Evolutionary conservation across 2,797 vertebrate genomes (phyloP), one percentile per base, ranked within the genome.

Genomic region (Myiotriccus ornatus): DNA sequence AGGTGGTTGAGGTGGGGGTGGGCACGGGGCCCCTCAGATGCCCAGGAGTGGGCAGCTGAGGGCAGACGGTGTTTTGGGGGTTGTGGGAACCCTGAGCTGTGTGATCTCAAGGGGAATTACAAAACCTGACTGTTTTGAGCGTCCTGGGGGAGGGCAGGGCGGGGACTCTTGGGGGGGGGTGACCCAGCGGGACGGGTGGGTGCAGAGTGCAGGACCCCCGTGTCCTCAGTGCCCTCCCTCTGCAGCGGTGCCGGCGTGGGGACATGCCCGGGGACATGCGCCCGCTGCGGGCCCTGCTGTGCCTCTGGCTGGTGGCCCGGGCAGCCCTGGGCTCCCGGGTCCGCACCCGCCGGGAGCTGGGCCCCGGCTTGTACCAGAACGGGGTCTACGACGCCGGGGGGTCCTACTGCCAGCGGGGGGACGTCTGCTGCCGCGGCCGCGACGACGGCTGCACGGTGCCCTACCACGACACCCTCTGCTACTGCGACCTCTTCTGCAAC

Each of bases 401-500:
- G 50, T 98, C 98, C 2, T 99, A 99, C 97, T 99, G 99, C 93
- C 83, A 99, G 95, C 97, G 97, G 21, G 98, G 98, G 71, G 98
- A 98, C 27, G 98, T 99, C 50, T 99, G 99, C 97, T 99, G 99
- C 87, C 98, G 96, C 0, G 99, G 98, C 62, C 98, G 99, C 10
- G 97, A 98, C 1, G 99, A 99, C 39, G 97, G 88, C 94, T 99
- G 99, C 95, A 98, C 98, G 1, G 98, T 99, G 63, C 98, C 99
- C 9, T 99, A 99, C 97, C 97, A 99, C 91, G 99, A 99, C 90
- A 99, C 98, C 41, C 99, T 99, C 96, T 99, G 99, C 96, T 99
- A 99, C 98, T 99, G 99, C 9, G 99, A 99, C 97, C 98, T 99
- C 84, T 99, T 99, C 98, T 99, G 99, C 97, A 99, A 99, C 98